Evolutionary conservation across 35 echinoderm and acorn worm species (phyloP), one percentile per base, ranked within the genome.

Genomic region (Chiridota heheva): DNA sequence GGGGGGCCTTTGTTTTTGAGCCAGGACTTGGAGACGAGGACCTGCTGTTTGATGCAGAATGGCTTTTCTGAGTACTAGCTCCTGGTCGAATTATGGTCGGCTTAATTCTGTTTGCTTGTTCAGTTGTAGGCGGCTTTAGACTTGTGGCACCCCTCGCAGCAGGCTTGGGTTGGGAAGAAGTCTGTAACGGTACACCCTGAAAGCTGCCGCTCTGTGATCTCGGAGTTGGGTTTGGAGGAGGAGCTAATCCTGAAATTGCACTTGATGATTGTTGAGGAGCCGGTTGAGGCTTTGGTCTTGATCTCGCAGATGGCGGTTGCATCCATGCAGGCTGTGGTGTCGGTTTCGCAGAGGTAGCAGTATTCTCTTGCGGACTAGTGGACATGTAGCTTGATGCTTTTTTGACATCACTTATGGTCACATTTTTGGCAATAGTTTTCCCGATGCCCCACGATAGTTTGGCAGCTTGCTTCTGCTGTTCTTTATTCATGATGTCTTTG

Each of bases 1-100:
- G 90, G 24, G 85, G 90, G 48, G 44, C 40, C 42, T 88, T 93
- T 18, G 47, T 62, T 18, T 83, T 67, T 15, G 82, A 58, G 6
- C 78, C 87, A 34, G 69, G 22, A 58, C 57, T 78, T 44, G 89
- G 89, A 40, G 89, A 91, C 32, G 73, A 41, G 30, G 64, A 81
- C 49, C 89, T 70, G 66, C 84, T 93, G 79, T 70, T 79, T 39
- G 77, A 67, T 45, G 80, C 80, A n/a, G 58, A 38, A 1, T 34
- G 35, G 27, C 66, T 28, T 69, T 69, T 78, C 69, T 72, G 69
- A 30, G 28, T 42, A 30, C 53, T 56, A 36, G 88, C 72, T 22
- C 83, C 76, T 3, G 84, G 90, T 63, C 90, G 76, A 45, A 93
- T 93, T n/a, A 93, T 93, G 2, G 90, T 93, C 39, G 90, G 90